These are phyloP conservation scores for Pomacea canaliculata DNA, from an alignment of 2,888 invertebrate genomes.

Conservation along the genomic window DNA sequence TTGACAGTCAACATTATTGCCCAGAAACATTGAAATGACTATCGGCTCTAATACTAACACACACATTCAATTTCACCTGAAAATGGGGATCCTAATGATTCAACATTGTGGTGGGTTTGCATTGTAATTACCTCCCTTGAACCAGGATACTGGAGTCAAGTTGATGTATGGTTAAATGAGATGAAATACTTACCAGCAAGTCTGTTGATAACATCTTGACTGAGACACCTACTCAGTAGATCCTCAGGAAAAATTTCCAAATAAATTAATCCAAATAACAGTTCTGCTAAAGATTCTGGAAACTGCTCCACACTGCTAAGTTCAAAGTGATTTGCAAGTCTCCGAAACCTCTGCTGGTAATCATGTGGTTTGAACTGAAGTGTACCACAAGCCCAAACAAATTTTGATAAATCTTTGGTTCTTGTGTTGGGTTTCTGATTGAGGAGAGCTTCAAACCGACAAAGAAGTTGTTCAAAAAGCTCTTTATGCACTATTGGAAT, in stretches of 20 bases:
- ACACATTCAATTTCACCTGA: too few species aligned
- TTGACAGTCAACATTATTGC: too few species aligned
- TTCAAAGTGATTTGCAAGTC: conserved; percentile 8
- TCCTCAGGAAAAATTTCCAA: conserved; percentile 17
- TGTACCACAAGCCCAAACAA: conserved; percentile 34
- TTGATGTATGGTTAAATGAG: too few species aligned
- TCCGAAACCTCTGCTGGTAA: neutral
- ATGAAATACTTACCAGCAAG: conserved; percentile 11
- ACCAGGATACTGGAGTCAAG: too few species aligned
- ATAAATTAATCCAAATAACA: conserved; percentile 25
- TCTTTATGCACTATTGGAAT: conserved; percentile 17
- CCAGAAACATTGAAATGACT: too few species aligned
- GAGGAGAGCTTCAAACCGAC: conserved; percentile 1
- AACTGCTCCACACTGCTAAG: neutral
- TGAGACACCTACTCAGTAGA: conserved; percentile 15
- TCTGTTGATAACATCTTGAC: conserved; percentile 1
- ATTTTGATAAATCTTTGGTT: conserved; percentile 32
- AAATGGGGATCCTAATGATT: too few species aligned
- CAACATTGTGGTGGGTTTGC: too few species aligned
- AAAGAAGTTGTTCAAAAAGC: conserved; percentile 21
- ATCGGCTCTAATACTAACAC: too few species aligned
- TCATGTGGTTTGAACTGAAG: conserved; percentile 21
- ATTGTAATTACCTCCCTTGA: too few species aligned
- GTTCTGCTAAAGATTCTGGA: conserved; percentile 29
- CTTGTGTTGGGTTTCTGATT: conserved; percentile 3